phyloP scores from a whole-genome alignment of 2,888 invertebrate species.

The Epirrhoe tristata region DNA sequence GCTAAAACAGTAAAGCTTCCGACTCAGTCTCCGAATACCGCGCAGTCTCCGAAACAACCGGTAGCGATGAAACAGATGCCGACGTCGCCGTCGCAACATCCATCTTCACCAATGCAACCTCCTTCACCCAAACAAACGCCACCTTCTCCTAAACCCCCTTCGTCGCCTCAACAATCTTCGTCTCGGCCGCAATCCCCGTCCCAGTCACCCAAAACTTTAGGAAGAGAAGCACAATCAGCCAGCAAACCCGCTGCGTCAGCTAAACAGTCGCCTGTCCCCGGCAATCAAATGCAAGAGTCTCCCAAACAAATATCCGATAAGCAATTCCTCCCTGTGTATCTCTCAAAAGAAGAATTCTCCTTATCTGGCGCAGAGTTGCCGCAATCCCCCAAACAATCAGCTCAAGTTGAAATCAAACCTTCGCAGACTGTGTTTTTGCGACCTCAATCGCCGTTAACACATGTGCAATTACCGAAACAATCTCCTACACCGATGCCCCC shows the following conservation, averaged over 20 bases:
- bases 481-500: constrained; percentile 18
- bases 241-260: constrained; percentile 37
- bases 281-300: constrained; percentile 13
- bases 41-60: constrained; percentile 33
- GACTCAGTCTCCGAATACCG: constrained; percentile 39
- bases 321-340: constrained; percentile 22
- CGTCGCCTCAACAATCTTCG: constrained; percentile 26
- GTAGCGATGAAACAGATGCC: constrained; percentile 34
- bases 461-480: constrained; percentile 29
- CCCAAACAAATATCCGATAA: constrained; percentile 21
- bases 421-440: constrained; percentile 33
- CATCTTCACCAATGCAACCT: constrained; percentile 21
- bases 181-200: constrained; percentile 54
- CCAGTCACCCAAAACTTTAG: constrained; percentile 49
- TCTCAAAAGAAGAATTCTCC: constrained; percentile 24
- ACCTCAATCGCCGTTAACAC: constrained; percentile 32
- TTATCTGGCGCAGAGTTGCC: constrained; percentile 22
- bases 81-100: constrained; percentile 25
- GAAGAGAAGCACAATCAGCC: constrained; percentile 23
- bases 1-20: constrained; percentile 35
- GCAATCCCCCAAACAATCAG: constrained; percentile 30
- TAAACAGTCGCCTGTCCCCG: constrained; percentile 36
- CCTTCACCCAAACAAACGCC: constrained; percentile 32
- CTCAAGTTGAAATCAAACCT: constrained; percentile 30
- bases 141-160: constrained; percentile 23